These are phyloP conservation scores for Gymnarchus niloticus DNA, from an alignment of 2,113 vertebrate species.

Conservation along the genomic window DNA sequence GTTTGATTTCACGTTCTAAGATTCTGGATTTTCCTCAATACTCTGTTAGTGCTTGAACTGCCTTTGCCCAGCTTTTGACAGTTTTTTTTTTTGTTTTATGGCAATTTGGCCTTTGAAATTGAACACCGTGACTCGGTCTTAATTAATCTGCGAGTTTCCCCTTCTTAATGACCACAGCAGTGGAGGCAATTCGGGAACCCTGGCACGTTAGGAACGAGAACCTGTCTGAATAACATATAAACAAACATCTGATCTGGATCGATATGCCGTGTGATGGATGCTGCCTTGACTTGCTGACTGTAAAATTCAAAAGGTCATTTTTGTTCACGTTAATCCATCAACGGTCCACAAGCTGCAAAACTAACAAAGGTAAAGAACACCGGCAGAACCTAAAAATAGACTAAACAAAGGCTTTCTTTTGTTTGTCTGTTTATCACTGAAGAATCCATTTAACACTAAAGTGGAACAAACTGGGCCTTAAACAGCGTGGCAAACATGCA, in stretches of 20 bases:
- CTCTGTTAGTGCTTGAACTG: no score
- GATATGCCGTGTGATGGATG: constrained; percentile 51
- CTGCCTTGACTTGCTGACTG: constrained; percentile 44
- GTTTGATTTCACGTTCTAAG: no score
- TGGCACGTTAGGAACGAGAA: constrained; percentile 27
- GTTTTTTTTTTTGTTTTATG: no score
- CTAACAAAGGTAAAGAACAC: constrained; percentile 47
- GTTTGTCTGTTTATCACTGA: constrained; percentile 53
- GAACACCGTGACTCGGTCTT: no score
- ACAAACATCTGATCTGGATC: constrained; percentile 61
- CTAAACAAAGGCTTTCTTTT: constrained; percentile 45
- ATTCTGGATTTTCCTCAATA: no score
- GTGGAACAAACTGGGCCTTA: constrained; percentile 34
- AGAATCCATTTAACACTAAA: constrained; percentile 61
- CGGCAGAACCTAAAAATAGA: constrained; percentile 60
- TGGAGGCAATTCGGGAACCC: not conserved
- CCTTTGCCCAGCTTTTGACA: no score
- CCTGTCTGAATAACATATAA: constrained; percentile 55
- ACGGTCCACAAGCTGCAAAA: constrained; percentile 60
- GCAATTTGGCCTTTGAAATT: no score
- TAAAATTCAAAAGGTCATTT: constrained; percentile 55
- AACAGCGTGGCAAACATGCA: constrained; percentile 24
- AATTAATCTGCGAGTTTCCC: not conserved
- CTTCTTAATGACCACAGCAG: not conserved
- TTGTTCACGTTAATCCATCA: constrained; percentile 67